Conservation (phyloP, 2,888 invertebrate genomes). For the Seira musarum region DNA sequence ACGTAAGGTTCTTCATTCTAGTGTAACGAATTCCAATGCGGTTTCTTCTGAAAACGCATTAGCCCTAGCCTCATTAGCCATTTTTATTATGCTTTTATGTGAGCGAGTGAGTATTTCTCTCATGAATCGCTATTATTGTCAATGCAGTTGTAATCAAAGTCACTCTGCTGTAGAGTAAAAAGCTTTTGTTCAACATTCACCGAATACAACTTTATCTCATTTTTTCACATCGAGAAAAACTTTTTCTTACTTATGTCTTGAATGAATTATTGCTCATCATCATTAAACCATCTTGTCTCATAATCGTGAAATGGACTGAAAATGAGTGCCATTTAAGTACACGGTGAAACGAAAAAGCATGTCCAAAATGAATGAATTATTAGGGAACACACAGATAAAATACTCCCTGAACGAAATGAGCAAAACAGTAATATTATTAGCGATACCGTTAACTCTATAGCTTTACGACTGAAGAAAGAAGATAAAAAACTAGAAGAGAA, state of each 20-base stretch:
- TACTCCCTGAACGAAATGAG: constrained; percentile 18
- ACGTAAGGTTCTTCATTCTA: neutral
- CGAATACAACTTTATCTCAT: neutral
- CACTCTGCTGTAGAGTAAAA: neutral
- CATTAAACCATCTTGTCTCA: constrained; percentile 1
- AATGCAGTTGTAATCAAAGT: neutral
- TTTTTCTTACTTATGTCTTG: no score
- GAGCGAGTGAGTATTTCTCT: neutral
- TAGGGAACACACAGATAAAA: constrained; percentile 27
- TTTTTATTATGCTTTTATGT: no score
- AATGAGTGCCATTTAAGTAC: constrained; percentile 41
- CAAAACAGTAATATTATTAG: constrained; percentile 13
- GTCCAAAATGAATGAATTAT: constrained; percentile 47
- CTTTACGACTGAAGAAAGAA: neutral
- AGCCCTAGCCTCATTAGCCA: neutral
- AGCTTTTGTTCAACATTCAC: neutral
- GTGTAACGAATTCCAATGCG: neutral
- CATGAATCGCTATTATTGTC: neutral
- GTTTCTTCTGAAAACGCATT: neutral
- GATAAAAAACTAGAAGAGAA: neutral
- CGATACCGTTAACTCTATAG: neutral
- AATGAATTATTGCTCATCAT: neutral
- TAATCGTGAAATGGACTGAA: constrained; percentile 32
- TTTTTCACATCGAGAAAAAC: neutral
- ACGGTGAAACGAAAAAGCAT: constrained; percentile 38